Evolutionary conservation across 2,888 invertebrate species (phyloP).

Genomic region (Polyommatus iphigenia): DNA sequence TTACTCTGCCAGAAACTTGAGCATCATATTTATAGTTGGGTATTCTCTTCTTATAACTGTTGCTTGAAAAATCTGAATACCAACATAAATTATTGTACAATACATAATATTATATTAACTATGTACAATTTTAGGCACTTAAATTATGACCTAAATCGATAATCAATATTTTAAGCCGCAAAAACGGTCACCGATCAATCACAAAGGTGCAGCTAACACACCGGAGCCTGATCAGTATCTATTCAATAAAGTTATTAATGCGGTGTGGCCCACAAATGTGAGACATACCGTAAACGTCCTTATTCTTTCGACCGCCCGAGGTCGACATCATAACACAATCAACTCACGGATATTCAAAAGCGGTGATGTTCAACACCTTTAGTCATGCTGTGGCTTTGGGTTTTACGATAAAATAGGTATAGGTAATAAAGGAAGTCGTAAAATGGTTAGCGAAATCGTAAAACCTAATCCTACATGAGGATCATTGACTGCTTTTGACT

Average conservation of each 20-base stretch:
- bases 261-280: slow-evolving; percentile 32
- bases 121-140: not conserved
- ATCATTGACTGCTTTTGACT: not conserved
- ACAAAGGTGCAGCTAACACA: not conserved
- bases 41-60: no score
- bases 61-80: no score
- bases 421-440: slow-evolving; percentile 11
- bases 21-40: no score
- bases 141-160: not conserved
- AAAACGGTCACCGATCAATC: slow-evolving; percentile 22
- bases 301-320: slow-evolving; percentile 28
- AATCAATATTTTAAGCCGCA: not conserved
- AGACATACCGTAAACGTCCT: slow-evolving; percentile 33
- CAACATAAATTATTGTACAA: no score
- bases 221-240: slow-evolving; percentile 25
- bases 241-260: slow-evolving; percentile 28
- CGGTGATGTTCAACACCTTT: not conserved
- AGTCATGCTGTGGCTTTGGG: not conserved
- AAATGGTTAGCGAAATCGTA: not conserved
- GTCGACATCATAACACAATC: slow-evolving; percentile 30
- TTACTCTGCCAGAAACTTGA: no score
- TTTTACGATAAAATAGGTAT: not conserved
- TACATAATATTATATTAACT: no score
- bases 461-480: not conserved
- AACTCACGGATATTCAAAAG: slow-evolving; percentile 22